phyloP scores from a whole-genome alignment of 2,113 vertebrate species.

The Ageneiosus marmoratus region DNA sequence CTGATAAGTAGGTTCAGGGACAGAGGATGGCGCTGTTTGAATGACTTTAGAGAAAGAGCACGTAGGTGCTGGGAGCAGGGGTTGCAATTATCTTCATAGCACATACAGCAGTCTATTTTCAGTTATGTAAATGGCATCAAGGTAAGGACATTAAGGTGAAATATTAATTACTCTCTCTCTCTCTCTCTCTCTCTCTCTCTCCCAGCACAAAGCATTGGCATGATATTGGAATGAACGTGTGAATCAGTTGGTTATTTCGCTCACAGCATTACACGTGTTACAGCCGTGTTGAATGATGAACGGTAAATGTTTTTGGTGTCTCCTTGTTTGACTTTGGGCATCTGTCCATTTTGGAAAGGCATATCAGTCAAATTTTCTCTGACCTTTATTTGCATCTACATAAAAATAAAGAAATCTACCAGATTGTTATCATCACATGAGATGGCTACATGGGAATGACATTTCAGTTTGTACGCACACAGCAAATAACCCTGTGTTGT shows the following conservation, averaged over 20 bases:
- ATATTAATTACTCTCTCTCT: neutral
- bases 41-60: neutral
- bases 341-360: constrained; percentile 4
- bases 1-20: neutral
- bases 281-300: neutral
- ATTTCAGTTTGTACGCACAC: neutral
- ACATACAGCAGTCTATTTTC: neutral
- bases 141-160: neutral
- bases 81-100: neutral
- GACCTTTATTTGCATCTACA: constrained; percentile 1
- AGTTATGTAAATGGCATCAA: constrained; percentile 1
- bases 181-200: neutral
- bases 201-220: neutral
- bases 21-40: constrained; percentile 49
- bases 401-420: constrained; percentile 4
- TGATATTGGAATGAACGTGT: neutral
- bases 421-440: constrained; percentile 5
- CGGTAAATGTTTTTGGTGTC: neutral
- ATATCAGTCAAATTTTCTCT: neutral
- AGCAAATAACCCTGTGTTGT: neutral
- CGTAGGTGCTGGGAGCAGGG: neutral
- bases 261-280: neutral
- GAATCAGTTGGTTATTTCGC: neutral
- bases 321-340: constrained; percentile 7
- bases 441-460: neutral